Conservation (phyloP, 2,888 invertebrate genomes). For the Aleiodes leptofemur region DNA sequence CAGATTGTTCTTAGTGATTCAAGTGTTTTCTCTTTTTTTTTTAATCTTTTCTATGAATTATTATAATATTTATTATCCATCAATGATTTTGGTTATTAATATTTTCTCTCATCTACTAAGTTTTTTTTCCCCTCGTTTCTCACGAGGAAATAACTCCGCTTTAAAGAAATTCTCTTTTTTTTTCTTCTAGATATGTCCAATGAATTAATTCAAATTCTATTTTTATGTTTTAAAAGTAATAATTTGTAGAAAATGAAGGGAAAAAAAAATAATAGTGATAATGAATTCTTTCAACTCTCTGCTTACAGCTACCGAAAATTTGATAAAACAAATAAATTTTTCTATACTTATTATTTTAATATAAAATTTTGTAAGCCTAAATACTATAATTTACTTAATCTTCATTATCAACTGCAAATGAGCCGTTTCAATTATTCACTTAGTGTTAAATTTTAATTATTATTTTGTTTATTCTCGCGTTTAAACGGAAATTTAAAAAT, state of each 20-base stretch:
- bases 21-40: background rate
- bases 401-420: conserved; percentile 47
- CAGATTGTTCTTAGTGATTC: background rate
- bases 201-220: conserved; percentile 21
- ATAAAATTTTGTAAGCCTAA: conserved; percentile 52
- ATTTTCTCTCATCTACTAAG: conserved; percentile 7
- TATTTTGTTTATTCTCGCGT: conserved; percentile 13
- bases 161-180: no score
- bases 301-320: conserved; percentile 49
- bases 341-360: conserved; percentile 38
- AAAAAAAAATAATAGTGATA: background rate
- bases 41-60: background rate
- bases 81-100: conserved; percentile 12
- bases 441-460: conserved; percentile 13
- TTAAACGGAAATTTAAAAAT: background rate
- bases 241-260: conserved; percentile 3
- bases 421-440: conserved; percentile 41
- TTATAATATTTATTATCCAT: conserved; percentile 19
- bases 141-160: no score
- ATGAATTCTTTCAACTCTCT: conserved; percentile 22
- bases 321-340: conserved; percentile 46
- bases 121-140: no score
- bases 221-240: background rate
- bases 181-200: conserved; percentile 30
- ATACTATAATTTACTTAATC: conserved; percentile 51